phyloP scores from a whole-genome alignment of 2,888 invertebrate genomes.

The Hemicrepidius hirtus region DNA sequence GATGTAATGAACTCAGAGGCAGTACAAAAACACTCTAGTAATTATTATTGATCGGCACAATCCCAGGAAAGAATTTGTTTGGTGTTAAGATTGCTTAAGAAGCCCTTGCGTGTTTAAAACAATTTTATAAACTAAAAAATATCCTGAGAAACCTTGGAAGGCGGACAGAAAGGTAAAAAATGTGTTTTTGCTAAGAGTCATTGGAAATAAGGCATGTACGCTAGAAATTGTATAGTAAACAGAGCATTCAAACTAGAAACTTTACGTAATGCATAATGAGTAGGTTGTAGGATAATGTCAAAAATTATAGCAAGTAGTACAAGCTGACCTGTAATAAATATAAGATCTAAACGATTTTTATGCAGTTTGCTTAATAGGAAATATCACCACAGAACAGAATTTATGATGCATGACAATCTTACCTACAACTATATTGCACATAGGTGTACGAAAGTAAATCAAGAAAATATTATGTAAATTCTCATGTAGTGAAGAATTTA shows the following conservation, averaged over 20 bases:
- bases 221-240: conserved; percentile 23
- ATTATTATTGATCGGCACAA: neutral
- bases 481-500: conserved; percentile 25
- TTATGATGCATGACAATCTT: conserved; percentile 28
- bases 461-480: conserved; percentile 25
- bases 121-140: neutral
- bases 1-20: no score
- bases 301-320: conserved; percentile 12
- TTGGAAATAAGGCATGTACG: conserved; percentile 13
- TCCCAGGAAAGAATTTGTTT: neutral
- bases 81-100: neutral
- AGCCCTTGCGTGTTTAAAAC: conserved; percentile 4
- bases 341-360: conserved; percentile 4
- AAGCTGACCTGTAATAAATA: conserved; percentile 17
- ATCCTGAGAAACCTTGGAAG: neutral
- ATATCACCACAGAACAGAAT: conserved; percentile 1
- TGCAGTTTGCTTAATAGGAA: conserved; percentile 14
- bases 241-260: conserved; percentile 29
- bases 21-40: neutral
- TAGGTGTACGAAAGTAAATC: conserved; percentile 26
- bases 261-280: conserved; percentile 31
- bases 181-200: conserved; percentile 11
- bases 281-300: conserved; percentile 31
- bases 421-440: conserved; percentile 11
- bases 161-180: conserved; percentile 17